Base-by-base conservation (phyloP, 2,888 invertebrate species). In the Ectropis crepuscularia region DNA sequence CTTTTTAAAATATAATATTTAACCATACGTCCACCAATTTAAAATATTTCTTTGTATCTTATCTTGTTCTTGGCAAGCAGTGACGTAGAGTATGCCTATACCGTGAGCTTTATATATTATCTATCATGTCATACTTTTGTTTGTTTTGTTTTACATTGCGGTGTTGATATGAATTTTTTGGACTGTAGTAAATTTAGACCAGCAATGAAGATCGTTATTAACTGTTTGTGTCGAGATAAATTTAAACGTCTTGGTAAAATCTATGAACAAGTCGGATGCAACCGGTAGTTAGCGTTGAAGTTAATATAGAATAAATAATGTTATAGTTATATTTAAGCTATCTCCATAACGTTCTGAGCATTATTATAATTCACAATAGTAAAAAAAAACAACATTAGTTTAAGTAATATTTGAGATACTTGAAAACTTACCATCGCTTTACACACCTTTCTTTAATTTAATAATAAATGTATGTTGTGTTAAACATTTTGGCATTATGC, bases 241-340 rank as follows among this genome's bases (percentile, higher is more conserved):
- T 73, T 70, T 67, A 70, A 70, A 67, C 61, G 62, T 68, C 68
- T 49, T 70, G 63, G 74, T 75, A 59, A 64, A 69, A 68, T 69
- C 69, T 69, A 77, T 75, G 79, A 77, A 10, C 41, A 9, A 10
- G 67, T 70, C 74, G 75, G 75, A 77, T 82, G 76, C 80, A 75
- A 80, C 77, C 77, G 83, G 73, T 86, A 28, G 87, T 88, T 87
- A 84, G 73, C 83, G 78, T 74, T 28, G 4, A 28, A n/a, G n/a
- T n/a, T n/a, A n/a, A 28, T 28, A 28, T 28, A 28, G 16, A 28
- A 28, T 4, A 4, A 28, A 2, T 1, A 28, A 28, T 2, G 16
- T 28, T 28, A 28, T 28, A 28, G 4, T 28, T 28, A 28, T 28
- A 28, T 28, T 28, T 2, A 28, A 28, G 4, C 16, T 28, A 28